A percentile compares a stretch with the other conserved stretches of the same genome.
phyloP scores from a whole-genome alignment of 2,888 invertebrate species.

The Neuroscelio doddi region DNA sequence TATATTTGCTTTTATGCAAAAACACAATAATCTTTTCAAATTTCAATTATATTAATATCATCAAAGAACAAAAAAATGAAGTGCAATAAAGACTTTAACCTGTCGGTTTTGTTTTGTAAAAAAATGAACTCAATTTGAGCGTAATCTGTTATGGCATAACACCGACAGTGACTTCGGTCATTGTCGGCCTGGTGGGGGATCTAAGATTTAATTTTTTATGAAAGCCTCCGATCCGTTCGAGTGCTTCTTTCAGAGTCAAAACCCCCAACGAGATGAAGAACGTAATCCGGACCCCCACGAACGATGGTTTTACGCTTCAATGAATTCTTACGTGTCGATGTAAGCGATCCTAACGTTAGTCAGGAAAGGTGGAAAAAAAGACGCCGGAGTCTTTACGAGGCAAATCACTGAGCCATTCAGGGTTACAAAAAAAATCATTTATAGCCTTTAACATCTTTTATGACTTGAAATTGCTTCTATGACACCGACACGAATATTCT shows the following conservation, averaged over 20 bases:
- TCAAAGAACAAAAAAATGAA: no score
- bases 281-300: slow-evolving; percentile 60
- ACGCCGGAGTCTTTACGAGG: slow-evolving; percentile 34
- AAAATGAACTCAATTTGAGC: no score
- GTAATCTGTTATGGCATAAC: slow-evolving; percentile 18
- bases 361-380: slow-evolving; percentile 26
- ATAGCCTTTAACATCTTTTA: not conserved
- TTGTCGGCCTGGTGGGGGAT: slow-evolving; percentile 17
- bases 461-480: not conserved
- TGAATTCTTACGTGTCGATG: slow-evolving; percentile 41
- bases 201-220: slow-evolving; percentile 38
- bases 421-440: slow-evolving; percentile 29
- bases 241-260: slow-evolving; percentile 45
- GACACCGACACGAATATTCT: not conserved
- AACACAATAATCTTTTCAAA: no score
- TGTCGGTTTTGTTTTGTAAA: no score
- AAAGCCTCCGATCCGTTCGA: slow-evolving; percentile 54
- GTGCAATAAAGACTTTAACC: no score
- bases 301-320: slow-evolving; percentile 66
- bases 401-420: slow-evolving; percentile 30
- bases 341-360: slow-evolving; percentile 32
- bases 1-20: no score
- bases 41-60: no score
- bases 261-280: slow-evolving; percentile 27
- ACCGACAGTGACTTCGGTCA: slow-evolving; percentile 22